phyloP scores from a whole-genome alignment of 2,113 vertebrate genomes.

The Siniperca chuatsi region DNA sequence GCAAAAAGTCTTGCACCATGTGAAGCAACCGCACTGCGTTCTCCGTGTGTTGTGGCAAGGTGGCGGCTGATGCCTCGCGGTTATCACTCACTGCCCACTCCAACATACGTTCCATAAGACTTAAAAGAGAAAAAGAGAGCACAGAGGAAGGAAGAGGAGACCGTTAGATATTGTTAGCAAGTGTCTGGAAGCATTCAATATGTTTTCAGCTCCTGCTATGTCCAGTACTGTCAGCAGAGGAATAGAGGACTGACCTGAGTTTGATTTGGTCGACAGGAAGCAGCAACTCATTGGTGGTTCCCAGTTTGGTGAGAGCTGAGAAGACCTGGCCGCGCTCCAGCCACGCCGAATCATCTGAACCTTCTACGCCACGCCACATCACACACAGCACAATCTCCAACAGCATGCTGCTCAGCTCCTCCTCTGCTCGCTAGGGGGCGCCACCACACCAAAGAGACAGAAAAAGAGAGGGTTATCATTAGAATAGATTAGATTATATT shows the following conservation, averaged over 20 bases:
- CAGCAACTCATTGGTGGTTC: slow-evolving; percentile 90
- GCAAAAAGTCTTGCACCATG: slow-evolving; percentile 94
- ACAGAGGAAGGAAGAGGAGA: background rate
- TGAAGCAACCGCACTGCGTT: slow-evolving; percentile 93
- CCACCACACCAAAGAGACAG: slow-evolving; percentile 3
- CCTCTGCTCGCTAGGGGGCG: slow-evolving; percentile 84
- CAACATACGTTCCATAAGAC: slow-evolving; percentile 96
- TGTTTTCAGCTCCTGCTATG: background rate
- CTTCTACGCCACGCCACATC: slow-evolving; percentile 95
- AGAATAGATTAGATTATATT: background rate
- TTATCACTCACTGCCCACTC: slow-evolving; percentile 94
- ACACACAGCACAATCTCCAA: slow-evolving; percentile 90
- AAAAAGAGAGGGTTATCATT: background rate
- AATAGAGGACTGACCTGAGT: slow-evolving; percentile 84
- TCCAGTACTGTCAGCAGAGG: background rate
- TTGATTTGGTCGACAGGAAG: slow-evolving; percentile 94
- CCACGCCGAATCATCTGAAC: slow-evolving; percentile 94
- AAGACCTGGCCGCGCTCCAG: slow-evolving; percentile 96
- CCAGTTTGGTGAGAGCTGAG: slow-evolving; percentile 93
- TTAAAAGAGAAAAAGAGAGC: slow-evolving; percentile 56
- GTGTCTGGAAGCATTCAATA: background rate
- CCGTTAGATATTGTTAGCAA: background rate
- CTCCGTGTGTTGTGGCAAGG: slow-evolving; percentile 89
- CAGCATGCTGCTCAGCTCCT: slow-evolving; percentile 91
- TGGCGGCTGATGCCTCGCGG: slow-evolving; percentile 88